These are phyloP conservation scores for Aromia moschata DNA, from an alignment of 2,888 invertebrate species.

Conservation along the genomic window DNA sequence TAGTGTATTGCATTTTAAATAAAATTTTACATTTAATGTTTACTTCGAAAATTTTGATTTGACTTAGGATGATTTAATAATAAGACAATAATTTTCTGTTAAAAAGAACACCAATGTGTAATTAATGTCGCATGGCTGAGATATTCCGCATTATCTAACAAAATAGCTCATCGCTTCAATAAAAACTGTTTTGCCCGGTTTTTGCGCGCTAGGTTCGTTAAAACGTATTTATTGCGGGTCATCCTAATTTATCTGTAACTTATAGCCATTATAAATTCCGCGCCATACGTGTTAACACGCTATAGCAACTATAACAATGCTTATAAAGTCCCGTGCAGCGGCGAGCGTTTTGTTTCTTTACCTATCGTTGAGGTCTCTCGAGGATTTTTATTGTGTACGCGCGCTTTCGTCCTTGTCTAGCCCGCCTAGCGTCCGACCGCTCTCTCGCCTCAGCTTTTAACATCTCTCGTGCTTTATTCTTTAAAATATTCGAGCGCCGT, in stretches of 20 bases:
- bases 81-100: too few species aligned
- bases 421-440: constrained; percentile 11
- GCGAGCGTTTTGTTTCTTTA: constrained; percentile 42
- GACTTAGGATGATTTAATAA: too few species aligned
- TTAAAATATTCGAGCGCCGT: constrained; percentile 47
- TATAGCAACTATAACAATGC: constrained; percentile 49
- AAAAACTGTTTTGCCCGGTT: constrained; percentile 9
- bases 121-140: too few species aligned
- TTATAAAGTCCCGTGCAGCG: constrained; percentile 29
- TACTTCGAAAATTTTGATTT: too few species aligned
- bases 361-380: constrained; percentile 44
- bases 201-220: constrained; percentile 21
- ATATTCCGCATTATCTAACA: too few species aligned
- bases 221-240: constrained; percentile 27
- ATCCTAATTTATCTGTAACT: constrained; percentile 41
- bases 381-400: constrained; percentile 36
- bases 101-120: too few species aligned
- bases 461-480: constrained; percentile 53
- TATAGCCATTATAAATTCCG: constrained; percentile 42
- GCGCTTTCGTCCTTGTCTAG: constrained; percentile 30
- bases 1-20: too few species aligned
- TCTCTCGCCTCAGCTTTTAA: constrained; percentile 39
- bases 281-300: constrained; percentile 51
- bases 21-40: too few species aligned
- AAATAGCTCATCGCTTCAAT: too few species aligned